These are phyloP conservation scores for Drosophila lutescens DNA, from an alignment of 2,888 invertebrate species.

Conservation along the genomic window DNA sequence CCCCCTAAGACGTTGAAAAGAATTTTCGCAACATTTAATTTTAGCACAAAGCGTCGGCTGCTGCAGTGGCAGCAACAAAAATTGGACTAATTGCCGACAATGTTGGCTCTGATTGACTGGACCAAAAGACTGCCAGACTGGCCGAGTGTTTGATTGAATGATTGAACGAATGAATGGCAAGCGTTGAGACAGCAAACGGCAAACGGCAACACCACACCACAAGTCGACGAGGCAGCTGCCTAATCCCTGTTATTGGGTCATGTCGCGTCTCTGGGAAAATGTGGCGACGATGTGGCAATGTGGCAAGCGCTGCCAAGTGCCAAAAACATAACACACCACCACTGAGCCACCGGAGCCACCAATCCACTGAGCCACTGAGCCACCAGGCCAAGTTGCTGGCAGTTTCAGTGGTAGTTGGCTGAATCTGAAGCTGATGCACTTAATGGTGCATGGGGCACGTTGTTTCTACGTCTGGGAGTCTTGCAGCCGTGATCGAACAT, in stretches of 20 bases:
- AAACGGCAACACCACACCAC: conserved; percentile 17
- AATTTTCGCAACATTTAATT: conserved; percentile 81
- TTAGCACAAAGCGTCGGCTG: conserved; percentile 58
- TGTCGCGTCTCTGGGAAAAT: conserved; percentile 75
- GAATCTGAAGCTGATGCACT: conserved; percentile 63
- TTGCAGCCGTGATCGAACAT: conserved; percentile 64
- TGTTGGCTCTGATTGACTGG: conserved; percentile 59
- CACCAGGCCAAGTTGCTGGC: conserved; percentile 9
- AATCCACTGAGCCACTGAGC: conserved; percentile 34
- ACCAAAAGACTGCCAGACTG: conserved; percentile 22
- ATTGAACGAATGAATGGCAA: conserved; percentile 74
- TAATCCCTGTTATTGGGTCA: conserved; percentile 80
- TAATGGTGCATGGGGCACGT: conserved; percentile 65
- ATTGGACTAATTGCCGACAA: conserved; percentile 78
- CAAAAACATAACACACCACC: conserved; percentile 71
- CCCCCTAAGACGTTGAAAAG: conserved; percentile 54
- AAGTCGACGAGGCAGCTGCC: conserved; percentile 53
- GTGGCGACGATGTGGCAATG: conserved; percentile 72
- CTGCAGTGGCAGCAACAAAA: conserved; percentile 52
- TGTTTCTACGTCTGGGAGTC: conserved; percentile 47
- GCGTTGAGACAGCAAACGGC: conserved; percentile 44
- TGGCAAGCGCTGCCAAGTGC: conserved; percentile 73
- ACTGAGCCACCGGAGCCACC: conserved; percentile 6
- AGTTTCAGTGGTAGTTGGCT: conserved; percentile 13
- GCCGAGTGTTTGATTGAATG: conserved; percentile 70